Evolutionary conservation across 2,888 invertebrate genomes (phyloP).

Genomic region (Artemia sinica): DNA sequence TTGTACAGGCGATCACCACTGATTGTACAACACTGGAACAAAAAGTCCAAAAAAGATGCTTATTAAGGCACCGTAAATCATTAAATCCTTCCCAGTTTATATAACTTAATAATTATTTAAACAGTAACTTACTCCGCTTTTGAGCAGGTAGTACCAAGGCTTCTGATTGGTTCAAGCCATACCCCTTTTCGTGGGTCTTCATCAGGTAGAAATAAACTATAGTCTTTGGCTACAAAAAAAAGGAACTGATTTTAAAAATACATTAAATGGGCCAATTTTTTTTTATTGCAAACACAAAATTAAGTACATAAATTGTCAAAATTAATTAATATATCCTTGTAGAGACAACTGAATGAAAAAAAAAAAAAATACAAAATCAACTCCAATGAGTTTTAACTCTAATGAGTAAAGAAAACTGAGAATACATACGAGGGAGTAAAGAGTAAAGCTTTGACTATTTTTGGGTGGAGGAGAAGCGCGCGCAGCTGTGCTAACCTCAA

Average conservation of each 20-base stretch:
- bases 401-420: neutral
- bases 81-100: too few species aligned
- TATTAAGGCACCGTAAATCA: too few species aligned
- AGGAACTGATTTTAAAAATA: conserved; percentile 4
- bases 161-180: conserved; percentile 86
- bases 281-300: neutral
- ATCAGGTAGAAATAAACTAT: conserved; percentile 86
- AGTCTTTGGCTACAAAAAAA: conserved; percentile 63
- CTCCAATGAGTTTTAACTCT: neutral
- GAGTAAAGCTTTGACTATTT: too few species aligned
- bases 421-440: too few species aligned
- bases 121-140: conserved; percentile 47
- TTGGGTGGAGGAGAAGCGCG: too few species aligned
- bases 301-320: neutral
- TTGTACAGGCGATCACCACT: too few species aligned
- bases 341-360: neutral
- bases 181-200: conserved; percentile 93
- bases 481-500: too few species aligned
- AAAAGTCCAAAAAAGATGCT: too few species aligned
- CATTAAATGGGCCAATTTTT: neutral
- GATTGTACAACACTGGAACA: too few species aligned
- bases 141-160: conserved; percentile 85
- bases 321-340: neutral
- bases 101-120: too few species aligned
- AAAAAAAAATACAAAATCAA: neutral